These are phyloP conservation scores for Drosophila sucinea DNA, from an alignment of 1,140 invertebrate genomes.

Conservation along the genomic window DNA sequence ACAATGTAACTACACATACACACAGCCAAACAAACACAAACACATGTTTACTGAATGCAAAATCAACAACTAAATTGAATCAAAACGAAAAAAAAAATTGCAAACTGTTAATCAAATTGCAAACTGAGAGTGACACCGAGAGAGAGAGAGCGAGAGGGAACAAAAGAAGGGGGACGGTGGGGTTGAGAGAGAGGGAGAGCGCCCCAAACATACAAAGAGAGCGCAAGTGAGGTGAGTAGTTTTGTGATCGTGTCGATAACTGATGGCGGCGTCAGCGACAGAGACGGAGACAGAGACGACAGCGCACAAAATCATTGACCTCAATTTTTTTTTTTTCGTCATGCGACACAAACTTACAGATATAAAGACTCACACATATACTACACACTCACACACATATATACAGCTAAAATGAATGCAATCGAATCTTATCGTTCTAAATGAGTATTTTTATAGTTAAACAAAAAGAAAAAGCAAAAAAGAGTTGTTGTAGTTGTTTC, in stretches of 20 bases:
- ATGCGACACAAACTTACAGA: conserved; percentile 55
- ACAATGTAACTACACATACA: conserved; percentile 36
- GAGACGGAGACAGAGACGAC: conserved; percentile 38
- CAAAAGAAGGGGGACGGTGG: neutral
- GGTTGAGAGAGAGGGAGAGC: neutral
- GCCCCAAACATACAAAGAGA: neutral
- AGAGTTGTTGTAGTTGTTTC: conserved; percentile 30
- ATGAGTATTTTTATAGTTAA: conserved; percentile 45
- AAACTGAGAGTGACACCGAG: conserved; percentile 29
- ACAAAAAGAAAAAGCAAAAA: conserved; percentile 35
- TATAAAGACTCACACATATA: conserved; percentile 27
- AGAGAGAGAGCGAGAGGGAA: neutral
- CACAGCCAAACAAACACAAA: neutral
- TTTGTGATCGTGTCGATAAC: conserved; percentile 57
- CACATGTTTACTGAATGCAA: neutral
- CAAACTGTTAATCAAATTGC: conserved; percentile 52
- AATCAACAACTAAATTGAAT: conserved; percentile 14
- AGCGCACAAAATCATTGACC: conserved; percentile 76
- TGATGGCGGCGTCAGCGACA: conserved; percentile 45
- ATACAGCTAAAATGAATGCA: conserved; percentile 20
- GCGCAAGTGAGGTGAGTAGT: conserved; percentile 15
- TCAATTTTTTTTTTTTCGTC: conserved; percentile 74
- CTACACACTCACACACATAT: conserved; percentile 21
- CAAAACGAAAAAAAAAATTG: conserved; percentile 3
- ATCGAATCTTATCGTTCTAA: conserved; percentile 64